phyloP scores from a whole-genome alignment of 2,797 vertebrate genomes.

The Mallotus villosus region DNA sequence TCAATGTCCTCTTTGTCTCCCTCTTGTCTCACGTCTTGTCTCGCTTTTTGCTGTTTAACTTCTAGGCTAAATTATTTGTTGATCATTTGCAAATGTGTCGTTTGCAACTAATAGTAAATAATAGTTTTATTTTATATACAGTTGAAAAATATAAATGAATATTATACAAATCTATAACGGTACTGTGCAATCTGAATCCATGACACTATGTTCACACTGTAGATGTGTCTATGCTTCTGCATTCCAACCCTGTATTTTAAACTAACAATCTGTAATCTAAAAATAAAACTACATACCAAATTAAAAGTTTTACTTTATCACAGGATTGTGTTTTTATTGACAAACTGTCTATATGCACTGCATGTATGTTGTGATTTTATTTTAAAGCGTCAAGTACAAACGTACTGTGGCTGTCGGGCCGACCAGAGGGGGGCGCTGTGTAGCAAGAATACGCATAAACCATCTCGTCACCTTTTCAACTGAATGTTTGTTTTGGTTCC shows the following conservation, averaged over 20 bases:
- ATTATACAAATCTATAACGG: conserved; percentile 42
- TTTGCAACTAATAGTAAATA: conserved; percentile 55
- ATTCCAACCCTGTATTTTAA: conserved; percentile 61
- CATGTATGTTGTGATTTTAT: too few species aligned
- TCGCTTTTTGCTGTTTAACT: conserved; percentile 30
- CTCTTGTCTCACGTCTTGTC: not conserved
- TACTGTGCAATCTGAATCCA: conserved; percentile 41
- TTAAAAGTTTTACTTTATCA: conserved; percentile 74
- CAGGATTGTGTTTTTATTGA: conserved; percentile 13
- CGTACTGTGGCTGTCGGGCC: not conserved
- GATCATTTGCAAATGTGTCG: conserved; percentile 42
- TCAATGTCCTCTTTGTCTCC: too few species aligned
- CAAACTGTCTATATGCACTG: too few species aligned
- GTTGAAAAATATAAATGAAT: conserved; percentile 38
- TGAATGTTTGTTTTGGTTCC: not conserved
- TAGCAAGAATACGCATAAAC: too few species aligned
- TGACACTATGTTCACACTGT: not conserved
- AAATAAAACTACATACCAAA: conserved; percentile 59
- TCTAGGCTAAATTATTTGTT: conserved; percentile 31
- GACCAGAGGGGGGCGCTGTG: not conserved
- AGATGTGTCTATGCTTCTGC: conserved; percentile 42
- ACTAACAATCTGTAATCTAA: conserved; percentile 55
- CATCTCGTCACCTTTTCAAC: not conserved
- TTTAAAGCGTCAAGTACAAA: too few species aligned
- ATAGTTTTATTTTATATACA: conserved; percentile 63